These are phyloP conservation scores for Scomber scombrus DNA, from an alignment of 2,113 vertebrate genomes.

Conservation along the genomic window DNA sequence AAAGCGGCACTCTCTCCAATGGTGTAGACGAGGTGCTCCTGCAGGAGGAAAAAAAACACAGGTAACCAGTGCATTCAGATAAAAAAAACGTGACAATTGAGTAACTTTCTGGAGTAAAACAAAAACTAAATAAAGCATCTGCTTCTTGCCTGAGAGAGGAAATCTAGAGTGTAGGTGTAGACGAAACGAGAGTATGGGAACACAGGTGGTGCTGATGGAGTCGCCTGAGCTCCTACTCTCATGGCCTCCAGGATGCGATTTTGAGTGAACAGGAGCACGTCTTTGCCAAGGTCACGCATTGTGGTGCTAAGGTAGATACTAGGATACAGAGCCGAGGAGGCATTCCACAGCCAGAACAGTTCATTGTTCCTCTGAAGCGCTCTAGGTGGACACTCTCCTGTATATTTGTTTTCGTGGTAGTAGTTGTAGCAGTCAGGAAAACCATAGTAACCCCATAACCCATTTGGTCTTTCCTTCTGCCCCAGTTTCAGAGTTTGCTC, in stretches of 20 bases:
- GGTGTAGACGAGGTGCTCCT: slow-evolving; percentile 83
- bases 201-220: slow-evolving; percentile 69
- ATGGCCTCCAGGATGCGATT: slow-evolving; percentile 90
- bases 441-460: slow-evolving; percentile 94
- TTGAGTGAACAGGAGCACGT: slow-evolving; percentile 78
- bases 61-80: background rate
- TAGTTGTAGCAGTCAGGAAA: slow-evolving; percentile 94
- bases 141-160: slow-evolving; percentile 87
- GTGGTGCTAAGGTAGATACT: slow-evolving; percentile 89
- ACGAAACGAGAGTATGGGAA: slow-evolving; percentile 90
- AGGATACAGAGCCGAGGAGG: slow-evolving; percentile 90
- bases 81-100: background rate
- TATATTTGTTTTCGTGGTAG: slow-evolving; percentile 84
- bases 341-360: slow-evolving; percentile 91
- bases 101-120: background rate
- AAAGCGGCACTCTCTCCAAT: slow-evolving; percentile 82
- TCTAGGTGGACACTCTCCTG: slow-evolving; percentile 83
- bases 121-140: background rate
- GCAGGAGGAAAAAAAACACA: background rate
- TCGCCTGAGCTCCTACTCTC: slow-evolving; percentile 71
- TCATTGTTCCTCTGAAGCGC: slow-evolving; percentile 87
- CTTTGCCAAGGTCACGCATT: slow-evolving; percentile 70
- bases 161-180: slow-evolving; percentile 84
- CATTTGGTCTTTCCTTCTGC: slow-evolving; percentile 75
- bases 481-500: slow-evolving; percentile 86